Evolutionary conservation across 2,113 vertebrate species (phyloP).

Genomic region (Platichthys flesus): DNA sequence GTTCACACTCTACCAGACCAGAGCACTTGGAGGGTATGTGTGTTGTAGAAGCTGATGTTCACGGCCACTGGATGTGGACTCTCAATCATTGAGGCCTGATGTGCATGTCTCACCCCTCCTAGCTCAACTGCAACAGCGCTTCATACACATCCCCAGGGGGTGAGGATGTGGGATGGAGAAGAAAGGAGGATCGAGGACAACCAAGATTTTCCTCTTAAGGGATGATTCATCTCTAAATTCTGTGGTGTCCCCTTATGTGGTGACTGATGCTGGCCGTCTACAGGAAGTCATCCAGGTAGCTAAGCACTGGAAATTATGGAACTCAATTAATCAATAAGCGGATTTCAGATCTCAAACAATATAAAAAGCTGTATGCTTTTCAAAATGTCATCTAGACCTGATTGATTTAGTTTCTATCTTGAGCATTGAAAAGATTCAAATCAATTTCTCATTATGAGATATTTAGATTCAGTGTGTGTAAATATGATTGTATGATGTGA

Average conservation of each 20-base stretch:
- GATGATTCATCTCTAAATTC: slow-evolving; percentile 42
- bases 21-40: slow-evolving; percentile 45
- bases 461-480: not conserved
- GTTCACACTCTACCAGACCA: slow-evolving; percentile 58
- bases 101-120: slow-evolving; percentile 29
- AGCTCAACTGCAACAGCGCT: slow-evolving; percentile 31
- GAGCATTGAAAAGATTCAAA: not conserved
- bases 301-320: slow-evolving; percentile 4
- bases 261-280: slow-evolving; percentile 43
- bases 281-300: slow-evolving; percentile 17
- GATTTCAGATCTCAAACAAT: not conserved
- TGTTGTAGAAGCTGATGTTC: slow-evolving; percentile 56
- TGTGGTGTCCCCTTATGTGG: slow-evolving; percentile 35
- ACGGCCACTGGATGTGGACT: slow-evolving; percentile 65
- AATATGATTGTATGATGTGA: not conserved
- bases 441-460: not conserved
- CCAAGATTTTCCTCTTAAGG: slow-evolving; percentile 31
- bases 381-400: not conserved
- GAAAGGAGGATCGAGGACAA: slow-evolving; percentile 54
- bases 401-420: not conserved
- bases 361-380: not conserved
- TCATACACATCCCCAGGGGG: slow-evolving; percentile 24
- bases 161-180: not conserved
- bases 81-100: slow-evolving; percentile 68
- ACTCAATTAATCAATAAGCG: not conserved